Evolutionary conservation across 2,888 invertebrate species (phyloP).

Genomic region (Phengaris alcon): DNA sequence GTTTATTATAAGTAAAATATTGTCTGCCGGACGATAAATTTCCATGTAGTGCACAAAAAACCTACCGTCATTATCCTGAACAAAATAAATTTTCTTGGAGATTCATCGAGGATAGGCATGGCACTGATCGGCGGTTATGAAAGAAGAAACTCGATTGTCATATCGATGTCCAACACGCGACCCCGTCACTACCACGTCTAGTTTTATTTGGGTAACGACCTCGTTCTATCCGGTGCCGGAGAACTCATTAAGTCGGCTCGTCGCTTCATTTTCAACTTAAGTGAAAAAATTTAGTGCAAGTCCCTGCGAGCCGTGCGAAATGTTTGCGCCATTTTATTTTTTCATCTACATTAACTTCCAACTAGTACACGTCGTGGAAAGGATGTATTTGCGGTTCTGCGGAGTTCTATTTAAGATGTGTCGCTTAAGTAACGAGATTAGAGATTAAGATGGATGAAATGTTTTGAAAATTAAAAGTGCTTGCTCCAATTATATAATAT

Average conservation of each 20-base stretch:
- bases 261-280: slow-evolving; percentile 42
- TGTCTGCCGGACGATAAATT: too few relatives aligned
- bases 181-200: slow-evolving; percentile 26
- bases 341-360: slow-evolving; percentile 18
- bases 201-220: slow-evolving; percentile 35
- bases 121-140: too few relatives aligned
- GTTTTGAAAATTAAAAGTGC: too few relatives aligned
- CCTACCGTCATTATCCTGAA: too few relatives aligned
- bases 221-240: slow-evolving; percentile 34
- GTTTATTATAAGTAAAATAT: too few relatives aligned
- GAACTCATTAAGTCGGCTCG: slow-evolving; percentile 44
- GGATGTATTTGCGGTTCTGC: background rate
- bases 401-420: background rate
- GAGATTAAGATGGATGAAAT: background rate
- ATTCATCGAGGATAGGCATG: too few relatives aligned
- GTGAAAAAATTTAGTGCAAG: slow-evolving; percentile 41
- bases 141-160: background rate
- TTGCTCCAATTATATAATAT: background rate
- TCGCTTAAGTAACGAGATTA: background rate
- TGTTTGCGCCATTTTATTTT: slow-evolving; percentile 29
- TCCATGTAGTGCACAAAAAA: too few relatives aligned
- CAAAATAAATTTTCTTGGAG: too few relatives aligned
- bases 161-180: background rate
- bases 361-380: slow-evolving; percentile 13
- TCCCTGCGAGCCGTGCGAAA: slow-evolving; percentile 33